phyloP scores from a whole-genome alignment of 1,140 invertebrate genomes.

The Anagrus nilaparvatae region DNA sequence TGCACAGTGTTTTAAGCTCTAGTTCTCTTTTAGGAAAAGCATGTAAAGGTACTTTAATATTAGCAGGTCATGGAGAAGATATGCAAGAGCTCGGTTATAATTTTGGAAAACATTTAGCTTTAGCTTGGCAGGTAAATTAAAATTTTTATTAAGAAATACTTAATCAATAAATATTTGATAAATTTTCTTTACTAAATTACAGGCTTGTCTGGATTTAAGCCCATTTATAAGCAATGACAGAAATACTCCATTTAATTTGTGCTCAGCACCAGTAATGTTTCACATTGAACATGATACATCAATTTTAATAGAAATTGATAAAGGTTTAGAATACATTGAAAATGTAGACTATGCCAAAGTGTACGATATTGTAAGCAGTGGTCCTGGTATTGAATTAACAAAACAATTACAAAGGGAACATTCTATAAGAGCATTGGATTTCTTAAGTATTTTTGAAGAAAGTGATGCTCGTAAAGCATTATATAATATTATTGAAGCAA shows the following conservation, averaged over 20 bases:
- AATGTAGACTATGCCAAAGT: conserved; percentile 64
- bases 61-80: conserved; percentile 65
- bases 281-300: conserved; percentile 64
- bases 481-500: conserved; percentile 69
- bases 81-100: conserved; percentile 68
- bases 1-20: conserved; percentile 69
- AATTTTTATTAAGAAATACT: not conserved
- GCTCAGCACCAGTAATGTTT: conserved; percentile 75
- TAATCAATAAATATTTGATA: not conserved
- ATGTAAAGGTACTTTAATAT: conserved; percentile 72
- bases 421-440: conserved; percentile 61
- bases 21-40: conserved; percentile 79
- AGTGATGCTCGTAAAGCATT: conserved; percentile 67
- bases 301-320: conserved; percentile 61
- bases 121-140: conserved; percentile 72
- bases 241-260: conserved; percentile 53
- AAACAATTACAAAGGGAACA: conserved; percentile 67
- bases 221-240: conserved; percentile 53
- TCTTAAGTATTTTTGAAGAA: conserved; percentile 61
- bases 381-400: conserved; percentile 62
- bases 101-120: conserved; percentile 85
- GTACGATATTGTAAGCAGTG: conserved; percentile 48
- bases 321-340: conserved; percentile 58
- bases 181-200: too few relatives aligned
- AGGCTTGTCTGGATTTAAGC: conserved; percentile 55